phyloP scores from a whole-genome alignment of 2,797 vertebrate species.

The Oreortyx pictus region DNA sequence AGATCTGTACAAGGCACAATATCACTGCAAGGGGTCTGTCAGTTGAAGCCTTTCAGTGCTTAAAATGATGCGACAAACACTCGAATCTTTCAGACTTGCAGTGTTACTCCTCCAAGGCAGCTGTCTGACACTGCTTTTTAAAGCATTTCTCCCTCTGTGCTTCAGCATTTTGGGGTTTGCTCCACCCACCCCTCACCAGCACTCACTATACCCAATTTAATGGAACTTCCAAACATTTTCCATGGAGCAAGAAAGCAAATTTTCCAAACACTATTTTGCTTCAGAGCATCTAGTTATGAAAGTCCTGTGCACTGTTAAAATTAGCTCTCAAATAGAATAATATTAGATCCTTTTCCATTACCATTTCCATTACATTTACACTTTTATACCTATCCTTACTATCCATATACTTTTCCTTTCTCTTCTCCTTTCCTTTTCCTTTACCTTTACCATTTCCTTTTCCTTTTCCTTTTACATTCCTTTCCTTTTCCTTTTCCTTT shows the following conservation, averaged over 20 bases:
- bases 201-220: neutral
- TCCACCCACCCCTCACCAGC: neutral
- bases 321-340: constrained; percentile 71
- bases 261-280: constrained; percentile 66
- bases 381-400: too few species aligned
- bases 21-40: neutral
- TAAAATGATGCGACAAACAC: neutral
- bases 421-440: too few species aligned
- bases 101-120: neutral
- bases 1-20: neutral
- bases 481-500: too few species aligned
- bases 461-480: too few species aligned
- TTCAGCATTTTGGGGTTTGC: neutral
- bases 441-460: too few species aligned
- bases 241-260: neutral
- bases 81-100: neutral
- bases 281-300: constrained; percentile 61
- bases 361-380: too few species aligned
- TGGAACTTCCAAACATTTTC: constrained; percentile 62
- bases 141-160: neutral
- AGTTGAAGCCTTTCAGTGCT: neutral
- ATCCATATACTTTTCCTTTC: too few species aligned
- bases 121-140: neutral
- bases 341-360: too few species aligned
- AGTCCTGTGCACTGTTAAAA: constrained; percentile 71